Percentiles rank a stretch among this genome's conserved stretches.
Evolutionary conservation across 2,888 invertebrate genomes (phyloP).

Genomic region (Hemicrepidius hirtus): DNA sequence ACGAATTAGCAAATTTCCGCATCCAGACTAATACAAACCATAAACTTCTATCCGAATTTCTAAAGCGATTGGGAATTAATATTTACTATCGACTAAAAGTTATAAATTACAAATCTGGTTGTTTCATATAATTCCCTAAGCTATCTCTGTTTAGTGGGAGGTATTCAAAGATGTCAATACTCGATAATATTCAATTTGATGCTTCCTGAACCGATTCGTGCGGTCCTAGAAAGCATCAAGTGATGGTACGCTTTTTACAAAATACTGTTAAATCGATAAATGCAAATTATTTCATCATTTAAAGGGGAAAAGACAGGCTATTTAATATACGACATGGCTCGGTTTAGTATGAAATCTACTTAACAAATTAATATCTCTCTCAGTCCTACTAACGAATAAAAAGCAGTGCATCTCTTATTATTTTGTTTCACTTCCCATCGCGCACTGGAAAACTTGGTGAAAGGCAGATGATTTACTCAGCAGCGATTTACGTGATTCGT

Average conservation of each 20-base stretch:
- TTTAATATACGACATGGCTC: constrained; percentile 1
- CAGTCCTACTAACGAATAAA: constrained; percentile 14
- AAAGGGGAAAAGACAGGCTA: constrained; percentile 28
- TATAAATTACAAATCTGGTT: constrained; percentile 24
- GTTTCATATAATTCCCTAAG: not conserved
- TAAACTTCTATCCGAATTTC: constrained; percentile 27
- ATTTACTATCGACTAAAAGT: constrained; percentile 14
- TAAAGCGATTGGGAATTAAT: constrained; percentile 15
- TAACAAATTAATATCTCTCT: constrained; percentile 34
- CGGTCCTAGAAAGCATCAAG: constrained; percentile 33
- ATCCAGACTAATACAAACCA: not conserved
- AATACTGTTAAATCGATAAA: constrained; percentile 45
- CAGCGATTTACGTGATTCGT: constrained; percentile 35
- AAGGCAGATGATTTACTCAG: constrained; percentile 45
- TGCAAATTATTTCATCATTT: constrained; percentile 42
- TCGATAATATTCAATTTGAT: constrained; percentile 10
- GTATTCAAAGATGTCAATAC: constrained; percentile 10
- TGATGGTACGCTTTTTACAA: constrained; percentile 36
- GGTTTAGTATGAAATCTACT: constrained; percentile 21
- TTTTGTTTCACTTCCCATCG: constrained; percentile 32
- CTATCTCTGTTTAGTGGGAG: not conserved
- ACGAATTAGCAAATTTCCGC: constrained; percentile 11
- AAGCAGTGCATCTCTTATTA: constrained; percentile 1
- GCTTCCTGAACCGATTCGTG: constrained; percentile 39
- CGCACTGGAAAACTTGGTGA: constrained; percentile 34